Conservation (phyloP, 2,113 vertebrate genomes). For the Axis porcinus region DNA sequence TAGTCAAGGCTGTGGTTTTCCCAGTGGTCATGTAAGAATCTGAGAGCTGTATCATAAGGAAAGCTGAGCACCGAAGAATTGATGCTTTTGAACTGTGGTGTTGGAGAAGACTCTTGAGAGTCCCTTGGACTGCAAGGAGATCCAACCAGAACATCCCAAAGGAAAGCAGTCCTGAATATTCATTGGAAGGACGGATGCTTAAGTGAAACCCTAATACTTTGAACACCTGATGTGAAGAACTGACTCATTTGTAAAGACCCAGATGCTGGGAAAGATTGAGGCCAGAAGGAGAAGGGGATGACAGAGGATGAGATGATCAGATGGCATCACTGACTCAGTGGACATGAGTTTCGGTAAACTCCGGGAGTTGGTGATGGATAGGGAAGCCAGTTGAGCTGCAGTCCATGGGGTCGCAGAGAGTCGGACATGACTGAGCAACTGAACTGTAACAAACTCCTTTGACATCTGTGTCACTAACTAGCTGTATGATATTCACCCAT, state of each 20-base stretch:
- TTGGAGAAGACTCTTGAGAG: not conserved
- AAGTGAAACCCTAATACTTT: not conserved
- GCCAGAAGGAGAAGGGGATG: not conserved
- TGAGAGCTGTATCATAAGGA: not conserved
- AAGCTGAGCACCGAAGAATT: rapidly evolving
- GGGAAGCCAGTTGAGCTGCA: not conserved
- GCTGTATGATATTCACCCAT: not conserved
- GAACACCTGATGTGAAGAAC: not conserved
- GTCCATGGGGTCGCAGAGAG: rapidly evolving
- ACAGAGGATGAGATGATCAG: not conserved
- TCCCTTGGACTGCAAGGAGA: not conserved
- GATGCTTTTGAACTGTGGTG: not conserved
- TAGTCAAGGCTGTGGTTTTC: not conserved
- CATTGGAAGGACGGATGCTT: not conserved
- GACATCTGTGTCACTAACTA: not conserved
- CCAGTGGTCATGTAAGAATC: not conserved
- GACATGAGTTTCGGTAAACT: not conserved
- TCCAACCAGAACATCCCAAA: not conserved
- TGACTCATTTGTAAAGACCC: not conserved
- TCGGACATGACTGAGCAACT: rapidly evolving
- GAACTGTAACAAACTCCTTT: not conserved
- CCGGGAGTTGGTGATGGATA: rapidly evolving
- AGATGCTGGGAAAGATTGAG: not conserved
- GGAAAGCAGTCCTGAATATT: not conserved
- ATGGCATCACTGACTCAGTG: not conserved